Conservation (phyloP, 1,140 invertebrate species). For the Oscheius sp. region DNA sequence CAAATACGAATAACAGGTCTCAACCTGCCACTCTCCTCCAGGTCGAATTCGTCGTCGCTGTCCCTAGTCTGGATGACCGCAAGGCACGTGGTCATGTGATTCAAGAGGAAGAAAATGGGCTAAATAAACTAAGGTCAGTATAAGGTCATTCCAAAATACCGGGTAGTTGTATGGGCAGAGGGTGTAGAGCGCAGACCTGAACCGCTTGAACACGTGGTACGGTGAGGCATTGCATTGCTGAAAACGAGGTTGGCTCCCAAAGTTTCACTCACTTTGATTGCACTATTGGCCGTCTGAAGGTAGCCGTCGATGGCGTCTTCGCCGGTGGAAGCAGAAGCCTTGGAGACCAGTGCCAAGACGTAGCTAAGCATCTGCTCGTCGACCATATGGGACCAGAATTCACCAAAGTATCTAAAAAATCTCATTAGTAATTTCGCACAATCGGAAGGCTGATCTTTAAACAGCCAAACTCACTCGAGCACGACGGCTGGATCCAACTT, state of each 20-base stretch:
- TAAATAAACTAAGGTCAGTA: neutral
- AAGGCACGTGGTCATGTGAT: neutral
- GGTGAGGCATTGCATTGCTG: neutral
- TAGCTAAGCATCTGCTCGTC: conserved; percentile 2
- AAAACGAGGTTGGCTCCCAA: neutral
- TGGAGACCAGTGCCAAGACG: neutral
- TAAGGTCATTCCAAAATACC: neutral
- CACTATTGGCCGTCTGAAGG: neutral
- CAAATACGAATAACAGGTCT: neutral
- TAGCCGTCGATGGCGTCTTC: neutral
- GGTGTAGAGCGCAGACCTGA: neutral
- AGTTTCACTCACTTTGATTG: neutral
- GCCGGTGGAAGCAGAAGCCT: neutral
- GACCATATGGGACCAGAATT: neutral
- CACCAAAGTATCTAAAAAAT: neutral
- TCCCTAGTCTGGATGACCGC: neutral
- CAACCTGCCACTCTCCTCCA: neutral
- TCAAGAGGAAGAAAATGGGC: neutral
- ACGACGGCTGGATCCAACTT: neutral
- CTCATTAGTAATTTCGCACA: no score
- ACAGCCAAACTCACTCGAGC: neutral
- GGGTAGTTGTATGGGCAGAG: neutral
- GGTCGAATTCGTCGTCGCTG: neutral
- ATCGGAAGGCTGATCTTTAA: neutral
- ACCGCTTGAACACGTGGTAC: neutral